Evolutionary conservation across 1,140 invertebrate species (phyloP), one percentile per base, ranked within the genome.

Genomic region (Samia ricini): DNA sequence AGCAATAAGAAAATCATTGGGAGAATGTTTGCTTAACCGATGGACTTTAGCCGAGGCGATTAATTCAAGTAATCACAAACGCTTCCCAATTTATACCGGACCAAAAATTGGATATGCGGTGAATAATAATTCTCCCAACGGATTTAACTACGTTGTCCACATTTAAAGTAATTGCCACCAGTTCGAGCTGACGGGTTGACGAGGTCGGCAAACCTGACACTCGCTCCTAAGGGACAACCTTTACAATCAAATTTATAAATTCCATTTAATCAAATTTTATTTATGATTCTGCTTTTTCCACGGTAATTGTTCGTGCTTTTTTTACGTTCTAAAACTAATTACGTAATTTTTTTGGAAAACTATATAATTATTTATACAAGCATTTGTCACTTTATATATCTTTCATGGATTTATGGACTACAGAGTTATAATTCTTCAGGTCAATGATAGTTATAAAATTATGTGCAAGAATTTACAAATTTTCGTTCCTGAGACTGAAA

Each of bases 141-240:
- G 84, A 85, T 66, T 79, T 68, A 71, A 79, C 81, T 82, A 84
- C 79, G 85, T 83, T 90, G 88, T 90, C 88, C 83, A 90, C 85
- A 87, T 90, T 90, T 88, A 88, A 88, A 83, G 82, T 90, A 90
- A 90, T 90, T 90, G 82, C 84, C 74, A 87, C 78, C 85, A 83
- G 84, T 90, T 88, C 81, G 75, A 73, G 84, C 85, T 88, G 87
- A 88, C 85, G 82, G 81, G 77, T 42, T 42, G 33, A 42, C 33
- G 84, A 78, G 74, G 76, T 64, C 79, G 76, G 81, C 72, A 77
- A 81, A 80, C 79, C 85, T 86, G 87, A 87, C 85, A 86, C 77
- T 82, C 74, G 70, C 66, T 77, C 87, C 87, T 63, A 33, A 68
- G 71, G 87, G 72, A 72, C 71, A 78, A 74, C 88, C 81, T 82